Base-by-base conservation (phyloP, 2,888 invertebrate species). In the Eupithecia vulgata region DNA sequence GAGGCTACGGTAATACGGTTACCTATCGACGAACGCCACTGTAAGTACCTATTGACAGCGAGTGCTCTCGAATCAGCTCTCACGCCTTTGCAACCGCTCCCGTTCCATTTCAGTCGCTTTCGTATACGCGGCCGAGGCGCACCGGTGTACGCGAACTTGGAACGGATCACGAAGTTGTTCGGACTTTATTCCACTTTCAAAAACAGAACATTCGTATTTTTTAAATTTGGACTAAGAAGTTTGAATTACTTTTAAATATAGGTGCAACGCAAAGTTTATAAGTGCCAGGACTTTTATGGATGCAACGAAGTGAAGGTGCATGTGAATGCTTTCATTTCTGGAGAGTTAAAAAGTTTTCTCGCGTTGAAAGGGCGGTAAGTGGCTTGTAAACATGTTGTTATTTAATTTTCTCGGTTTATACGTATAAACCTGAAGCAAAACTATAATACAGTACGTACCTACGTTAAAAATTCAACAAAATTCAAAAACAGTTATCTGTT, bases 31-130 rank as follows among this genome's bases (percentile, higher is more conserved):
- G 42, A 12, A 42, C n/a, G n/a, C n/a, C n/a, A n/a, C 15, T 30
- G 15, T 5, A 13, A 30, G 0, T 61, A 30, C 15, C 34, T 61
- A n/a, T 61, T 34, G 62, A 34, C 7, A 34, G 35, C 8, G n/a
- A 17, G 34, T 40, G n/a, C 64, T 64, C 37, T 35, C 21, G 21
- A 12, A 4, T 12, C 21, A 21, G 12, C 65, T n/a, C n/a, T 37
- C n/a, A 42, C n/a, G 65, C 25, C 40, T 37, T 37, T 37, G 40
- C n/a, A 64, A 37, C 35, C 21, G 5, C 65, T 64, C 17, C 52
- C 30, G 37, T 66, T 64, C 68, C 67, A 59, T 62, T 76, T 78
- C 79, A 81, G 81, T 81, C 74, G 67, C 8, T 45, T 21, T 64
- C 71, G 78, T 65, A 75, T 67, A 40, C 74, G 72, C 80, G 77